phyloP scores from a whole-genome alignment of 2,888 invertebrate genomes.

The Tetheella fluctuosa region DNA sequence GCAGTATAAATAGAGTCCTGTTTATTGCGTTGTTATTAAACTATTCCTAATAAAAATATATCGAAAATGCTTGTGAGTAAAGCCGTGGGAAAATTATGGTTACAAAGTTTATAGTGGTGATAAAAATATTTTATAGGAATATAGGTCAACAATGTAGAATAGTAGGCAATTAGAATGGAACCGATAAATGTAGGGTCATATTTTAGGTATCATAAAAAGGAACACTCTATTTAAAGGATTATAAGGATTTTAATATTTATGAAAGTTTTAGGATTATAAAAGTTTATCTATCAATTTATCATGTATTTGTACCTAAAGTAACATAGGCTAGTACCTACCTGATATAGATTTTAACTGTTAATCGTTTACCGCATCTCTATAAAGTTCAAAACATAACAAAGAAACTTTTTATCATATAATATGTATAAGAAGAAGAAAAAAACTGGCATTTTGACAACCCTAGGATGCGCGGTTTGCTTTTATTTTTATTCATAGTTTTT shows the following conservation, averaged over 20 bases:
- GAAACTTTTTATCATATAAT: not conserved
- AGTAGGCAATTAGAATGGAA: not conserved
- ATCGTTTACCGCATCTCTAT: not conserved
- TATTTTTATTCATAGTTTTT: not conserved
- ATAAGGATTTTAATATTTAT: too few species aligned
- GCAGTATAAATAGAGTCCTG: too few species aligned
- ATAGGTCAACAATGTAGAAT: not conserved
- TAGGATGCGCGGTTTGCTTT: not conserved
- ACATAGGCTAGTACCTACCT: too few species aligned
- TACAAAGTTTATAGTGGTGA: not conserved
- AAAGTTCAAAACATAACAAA: not conserved
- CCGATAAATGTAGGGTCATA: not conserved
- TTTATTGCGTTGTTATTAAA: too few species aligned
- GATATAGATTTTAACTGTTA: too few species aligned
- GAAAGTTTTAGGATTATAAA: too few species aligned
- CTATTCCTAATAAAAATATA: too few species aligned
- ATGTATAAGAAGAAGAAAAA: not conserved
- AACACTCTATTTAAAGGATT: too few species aligned
- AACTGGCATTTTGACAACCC: not conserved
- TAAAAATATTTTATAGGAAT: conserved; percentile 1
- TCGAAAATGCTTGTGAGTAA: not conserved
- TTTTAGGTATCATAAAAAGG: not conserved
- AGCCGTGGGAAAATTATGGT: not conserved
- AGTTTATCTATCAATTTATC: too few species aligned
- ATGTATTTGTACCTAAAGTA: too few species aligned